Percentiles rank a stretch among this genome's conserved stretches.
phyloP scores from a whole-genome alignment of 2,113 vertebrate genomes.

The Paracanthobrama guichenoti region DNA sequence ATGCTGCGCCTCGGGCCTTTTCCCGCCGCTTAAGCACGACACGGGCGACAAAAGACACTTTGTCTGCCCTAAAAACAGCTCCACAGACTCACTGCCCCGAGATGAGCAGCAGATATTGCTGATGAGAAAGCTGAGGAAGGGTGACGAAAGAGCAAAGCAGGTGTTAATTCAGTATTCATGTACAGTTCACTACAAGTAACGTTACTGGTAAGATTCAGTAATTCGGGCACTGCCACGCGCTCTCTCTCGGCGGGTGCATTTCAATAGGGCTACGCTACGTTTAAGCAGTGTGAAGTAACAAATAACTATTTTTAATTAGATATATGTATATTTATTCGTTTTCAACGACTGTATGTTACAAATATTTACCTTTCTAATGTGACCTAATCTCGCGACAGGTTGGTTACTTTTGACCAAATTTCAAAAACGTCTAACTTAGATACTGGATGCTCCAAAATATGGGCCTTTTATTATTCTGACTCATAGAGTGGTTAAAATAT shows the following conservation, averaged over 20 bases:
- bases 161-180: conserved; percentile 19
- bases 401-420: neutral
- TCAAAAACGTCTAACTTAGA: neutral
- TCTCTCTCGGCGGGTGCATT: neutral
- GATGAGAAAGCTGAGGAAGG: conserved; percentile 37
- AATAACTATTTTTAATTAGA: neutral
- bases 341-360: neutral
- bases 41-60: conserved; percentile 55
- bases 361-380: neutral
- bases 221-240: neutral
- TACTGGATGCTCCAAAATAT: neutral
- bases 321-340: neutral
- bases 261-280: neutral
- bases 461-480: neutral
- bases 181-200: neutral
- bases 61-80: conserved; percentile 52
- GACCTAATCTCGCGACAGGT: neutral
- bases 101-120: conserved; percentile 45
- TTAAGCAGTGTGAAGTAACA: neutral
- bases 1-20: conserved; percentile 53
- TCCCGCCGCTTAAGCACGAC: conserved; percentile 44
- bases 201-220: neutral
- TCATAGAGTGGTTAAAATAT: neutral
- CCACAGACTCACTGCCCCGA: conserved; percentile 41
- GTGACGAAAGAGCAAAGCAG: neutral